Evolutionary conservation across 2,797 vertebrate genomes (phyloP).

Genomic region (Peromyscus melanophrys): DNA sequence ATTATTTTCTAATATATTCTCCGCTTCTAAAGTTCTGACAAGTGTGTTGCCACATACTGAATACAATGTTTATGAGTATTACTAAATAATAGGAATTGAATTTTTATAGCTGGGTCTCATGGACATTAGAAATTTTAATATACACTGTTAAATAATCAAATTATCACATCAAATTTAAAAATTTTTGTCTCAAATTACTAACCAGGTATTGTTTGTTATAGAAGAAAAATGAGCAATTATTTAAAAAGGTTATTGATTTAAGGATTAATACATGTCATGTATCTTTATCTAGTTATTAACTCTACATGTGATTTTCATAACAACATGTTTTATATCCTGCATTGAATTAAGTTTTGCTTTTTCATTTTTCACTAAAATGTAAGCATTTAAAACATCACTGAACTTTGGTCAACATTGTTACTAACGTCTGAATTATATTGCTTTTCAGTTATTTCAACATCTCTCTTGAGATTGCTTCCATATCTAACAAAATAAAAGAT

Average conservation of each 20-base stretch:
- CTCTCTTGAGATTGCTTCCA: background rate
- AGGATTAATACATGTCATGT: background rate
- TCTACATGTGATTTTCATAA: background rate
- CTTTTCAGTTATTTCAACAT: background rate
- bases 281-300: background rate
- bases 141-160: background rate
- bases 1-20: background rate
- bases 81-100: background rate
- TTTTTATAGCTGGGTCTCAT: background rate
- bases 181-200: background rate
- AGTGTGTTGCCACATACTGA: background rate
- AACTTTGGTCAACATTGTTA: background rate
- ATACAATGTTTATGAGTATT: background rate
- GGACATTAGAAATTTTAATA: conserved; percentile 12
- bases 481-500: conserved; percentile 35
- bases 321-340: background rate
- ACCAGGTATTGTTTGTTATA: background rate
- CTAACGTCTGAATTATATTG: background rate
- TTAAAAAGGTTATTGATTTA: background rate
- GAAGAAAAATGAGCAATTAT: background rate
- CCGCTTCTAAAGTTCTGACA: background rate
- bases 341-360: background rate
- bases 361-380: background rate
- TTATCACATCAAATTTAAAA: background rate
- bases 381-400: background rate